Evolutionary conservation across 2,113 vertebrate genomes (phyloP), one percentile per base, ranked within the genome.

Genomic region (Scomber colias): DNA sequence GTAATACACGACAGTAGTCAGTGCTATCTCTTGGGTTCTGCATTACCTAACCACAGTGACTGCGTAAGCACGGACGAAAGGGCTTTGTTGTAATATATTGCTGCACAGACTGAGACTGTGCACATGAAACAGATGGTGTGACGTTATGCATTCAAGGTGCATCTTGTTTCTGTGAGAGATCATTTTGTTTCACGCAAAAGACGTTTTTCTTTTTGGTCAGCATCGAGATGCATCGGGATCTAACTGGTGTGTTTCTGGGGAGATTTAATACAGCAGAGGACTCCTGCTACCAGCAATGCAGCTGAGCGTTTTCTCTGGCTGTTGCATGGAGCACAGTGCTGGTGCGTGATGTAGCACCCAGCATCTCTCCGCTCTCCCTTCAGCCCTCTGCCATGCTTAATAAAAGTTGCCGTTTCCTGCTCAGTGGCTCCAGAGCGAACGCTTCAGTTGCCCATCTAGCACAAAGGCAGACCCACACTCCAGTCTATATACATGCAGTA

Each of bases 361-460:
- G 86, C 78, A 74, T 71, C 85, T 82, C 87, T 81, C 76, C 68
- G 75, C 83, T 88, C 78, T 86, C 81, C 80, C 75, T 77, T 65
- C 80, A 81, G 73, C 74, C 61, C 80, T 84, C 89, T 88, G 89
- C 86, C 71, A 88, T 89, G 94, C 89, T 92, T 91, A 92, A 93
- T 95, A 94, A 94, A 92, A 95, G 94, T 95, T 95, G 92, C 70
- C 27, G 86, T 83, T 92, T 93, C 88, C 90, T 92, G 89, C 91
- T 91, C 83, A 73, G 90, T 77, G 79, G 82, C 77, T 89, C 73
- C 82, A 90, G 82, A 92, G 50, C 62, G 85, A 91, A 82, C 53
- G 88, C 85, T 77, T 82, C 80, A 95, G 93, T 95, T 95, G 95
- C 95, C 95, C 94, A 95, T 96, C 94, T 95, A 96, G 95, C 95